Base-by-base conservation (phyloP, 2,888 invertebrate species). In the Hyalella azteca region DNA sequence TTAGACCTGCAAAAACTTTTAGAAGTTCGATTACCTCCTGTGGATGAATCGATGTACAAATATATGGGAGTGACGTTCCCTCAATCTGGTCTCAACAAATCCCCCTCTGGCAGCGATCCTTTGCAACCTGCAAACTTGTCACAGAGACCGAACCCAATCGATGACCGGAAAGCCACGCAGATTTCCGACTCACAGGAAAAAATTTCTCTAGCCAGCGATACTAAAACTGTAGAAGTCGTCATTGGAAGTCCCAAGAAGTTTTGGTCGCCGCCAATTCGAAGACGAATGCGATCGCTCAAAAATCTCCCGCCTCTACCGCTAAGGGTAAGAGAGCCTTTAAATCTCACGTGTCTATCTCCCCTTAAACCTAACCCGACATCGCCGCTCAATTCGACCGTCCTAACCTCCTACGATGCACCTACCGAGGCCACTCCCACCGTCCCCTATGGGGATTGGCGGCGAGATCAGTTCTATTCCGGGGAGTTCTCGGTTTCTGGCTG, bases 31-130 rank as follows among this genome's bases (percentile, higher is more conserved):
- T 75, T 75, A 41, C 75, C 75, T 41, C 75, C 75, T 41, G 26
- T 32, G n/a, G 75, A 75, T 39, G 22, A 40, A 13, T 40, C 75
- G 1, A 75, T 75, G 75, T 75, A 75, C 29, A 75, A 75, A 41
- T 75, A 75, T 45, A 75, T 75, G 75, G 75, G 75, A 13, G 75
- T 75, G 5, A 75, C 75, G 11, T 29, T 66, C 2, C 19, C 66
- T 7, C 66, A 66, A 29, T 66, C 66, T 29, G 66, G 13, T 36
- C 36, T n/a, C 9, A 39, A 7, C 13, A 66, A 54, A 54, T 54
- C 54, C 4, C 54, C 54, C 5, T 54, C 54, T 15, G 54, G 54
- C 13, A 54, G 54, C 29, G 54, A 54, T 19, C 54, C 54, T 54
- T 9, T 54, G 26, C 22, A 54, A 54, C 54, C 7, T 1, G 26